Evolutionary conservation across 2,888 invertebrate species (phyloP), one percentile per base, ranked within the genome.

Genomic region (Acrobasis suavella): DNA sequence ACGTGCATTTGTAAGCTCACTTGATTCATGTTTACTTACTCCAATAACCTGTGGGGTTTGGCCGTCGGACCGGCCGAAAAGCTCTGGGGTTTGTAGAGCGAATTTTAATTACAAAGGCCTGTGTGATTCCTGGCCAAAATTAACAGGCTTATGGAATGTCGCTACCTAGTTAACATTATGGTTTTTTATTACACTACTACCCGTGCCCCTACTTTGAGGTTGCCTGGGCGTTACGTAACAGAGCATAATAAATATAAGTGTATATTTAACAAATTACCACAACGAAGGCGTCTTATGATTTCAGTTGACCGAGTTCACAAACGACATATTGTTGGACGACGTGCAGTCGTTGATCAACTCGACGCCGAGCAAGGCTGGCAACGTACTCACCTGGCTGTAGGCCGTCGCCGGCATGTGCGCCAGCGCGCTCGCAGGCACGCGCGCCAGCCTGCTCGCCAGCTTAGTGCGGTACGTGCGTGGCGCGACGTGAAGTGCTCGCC

Each of bases 261-360:
- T 65, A 22, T 22, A 22, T 5, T 60, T n/a, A n/a, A n/a, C n/a
- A n/a, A n/a, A n/a, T n/a, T n/a, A n/a, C n/a, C n/a, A n/a, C n/a
- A n/a, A n/a, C n/a, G n/a, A n/a, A n/a, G 22, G 3, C 3, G 22
- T 22, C 3, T 22, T 73, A 73, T 70, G 68, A 68, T 93, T 94
- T 67, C 93, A 96, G 96, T 92, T 97, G 82, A 95, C 96, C 81
- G 97, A 97, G 88, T 96, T 97, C 86, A 95, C 96, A 82, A 96
- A 94, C 88, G 97, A 96, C 86, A 96, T 97, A 84, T 93, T 97
- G 83, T 93, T 97, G 88, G 97, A 97, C 79, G 96, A 96, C 89
- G 97, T 98, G 82, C 97, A 97, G 91, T 97, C 96, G 74, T 94
- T 98, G 81, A 97, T 98, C 83, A 97, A 96, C 92, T 96, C 97